Evolutionary conservation across 2,797 vertebrate genomes (phyloP).

Genomic region (Microhierax caerulescens): DNA sequence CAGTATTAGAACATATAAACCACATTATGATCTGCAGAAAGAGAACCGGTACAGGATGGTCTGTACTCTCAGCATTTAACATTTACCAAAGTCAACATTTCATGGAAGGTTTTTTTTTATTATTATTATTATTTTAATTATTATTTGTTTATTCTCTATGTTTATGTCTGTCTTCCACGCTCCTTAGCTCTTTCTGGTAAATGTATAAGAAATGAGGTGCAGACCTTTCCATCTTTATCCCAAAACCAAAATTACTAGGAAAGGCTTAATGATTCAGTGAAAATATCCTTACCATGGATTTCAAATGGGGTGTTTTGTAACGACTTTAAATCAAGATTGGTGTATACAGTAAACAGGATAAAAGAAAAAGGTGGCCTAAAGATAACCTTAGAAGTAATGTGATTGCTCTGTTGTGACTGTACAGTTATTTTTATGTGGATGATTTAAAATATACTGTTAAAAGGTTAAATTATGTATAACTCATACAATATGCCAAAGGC

Average conservation of each 20-base stretch:
- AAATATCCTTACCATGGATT: background rate
- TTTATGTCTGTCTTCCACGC: background rate
- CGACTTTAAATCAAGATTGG: background rate
- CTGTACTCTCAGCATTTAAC: background rate
- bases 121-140: no score
- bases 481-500: background rate
- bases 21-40: background rate
- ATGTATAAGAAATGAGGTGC: background rate
- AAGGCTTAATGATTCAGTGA: background rate
- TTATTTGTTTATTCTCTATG: background rate
- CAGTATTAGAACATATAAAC: background rate
- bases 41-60: background rate
- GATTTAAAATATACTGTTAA: background rate
- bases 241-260: background rate
- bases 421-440: background rate
- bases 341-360: background rate
- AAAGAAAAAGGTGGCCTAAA: background rate
- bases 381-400: background rate
- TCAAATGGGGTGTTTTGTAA: background rate
- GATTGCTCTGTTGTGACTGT: background rate
- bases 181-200: background rate
- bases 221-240: background rate
- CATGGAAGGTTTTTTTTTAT: background rate
- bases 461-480: slow-evolving; percentile 23
- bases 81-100: background rate